Base-by-base conservation (phyloP, 1,140 invertebrate species). In the Pseudomyrmex gracilis region DNA sequence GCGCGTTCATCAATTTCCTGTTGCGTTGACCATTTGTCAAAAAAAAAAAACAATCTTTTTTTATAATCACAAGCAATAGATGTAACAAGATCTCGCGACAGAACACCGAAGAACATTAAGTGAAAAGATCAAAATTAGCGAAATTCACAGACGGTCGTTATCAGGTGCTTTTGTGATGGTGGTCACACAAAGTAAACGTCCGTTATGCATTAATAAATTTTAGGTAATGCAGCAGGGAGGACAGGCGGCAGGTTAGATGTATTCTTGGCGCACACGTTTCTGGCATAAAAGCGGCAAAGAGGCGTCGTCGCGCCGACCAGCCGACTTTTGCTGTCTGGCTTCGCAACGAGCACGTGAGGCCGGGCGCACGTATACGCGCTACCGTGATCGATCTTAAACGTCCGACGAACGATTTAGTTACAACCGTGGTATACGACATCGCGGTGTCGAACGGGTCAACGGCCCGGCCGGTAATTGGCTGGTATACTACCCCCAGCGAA, bases 211-310 rank as follows among this genome's bases (percentile, higher is more conserved):
- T 82, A 55, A 83, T 68, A 87, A 87, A 77, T 77, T 82, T 61
- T 60, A 51, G 45, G 34, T 85, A 88, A 84, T 64, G 43, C 20
- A 45, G 20, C 22, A 78, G 60, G 61, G 51, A 60, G 85, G 76
- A 51, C 67, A 82, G n/a, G 17, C 51, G 24, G 43, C 17, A 47
- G 34, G 4, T 73, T 20, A 60, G 49, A 10, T 77, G 34, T 87
- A 87, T 87, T 86, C 85, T 87, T 78, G 57, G 85, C 74, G 55
- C 68, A 45, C 55, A 13, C 34, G 73, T 67, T 68, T 86, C 85
- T 86, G 73, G 67, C 67, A 68, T 86, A 87, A 86, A 70, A 68
- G 8, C 66, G 47, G 9, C 20, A 73, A 67, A 60, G 34, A 34
- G n/a, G 47, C 63, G 60, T 15, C 68, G 5, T 43, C 68, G 24